Percentiles rank a stretch among this genome's conserved stretches.
Evolutionary conservation across 2,797 vertebrate genomes (phyloP).

Genomic region (Urosaurus nigricauda): DNA sequence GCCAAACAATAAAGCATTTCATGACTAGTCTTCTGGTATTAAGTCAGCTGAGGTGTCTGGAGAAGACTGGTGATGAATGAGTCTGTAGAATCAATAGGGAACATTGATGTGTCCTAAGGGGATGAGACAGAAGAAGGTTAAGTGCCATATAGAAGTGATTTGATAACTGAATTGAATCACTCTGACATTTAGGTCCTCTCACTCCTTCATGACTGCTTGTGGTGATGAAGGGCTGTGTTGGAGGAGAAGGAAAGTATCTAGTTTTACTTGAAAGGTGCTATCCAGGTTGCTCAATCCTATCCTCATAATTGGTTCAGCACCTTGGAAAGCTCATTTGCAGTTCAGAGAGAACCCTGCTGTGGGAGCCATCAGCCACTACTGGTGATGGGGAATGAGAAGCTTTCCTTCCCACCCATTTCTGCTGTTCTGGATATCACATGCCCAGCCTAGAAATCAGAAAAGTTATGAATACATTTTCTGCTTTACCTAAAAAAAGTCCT

Average conservation of each 20-base stretch:
- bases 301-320: too few species aligned
- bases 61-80: constrained; percentile 70
- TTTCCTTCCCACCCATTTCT: background rate
- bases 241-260: too few species aligned
- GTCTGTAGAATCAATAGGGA: constrained; percentile 70
- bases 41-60: constrained; percentile 73
- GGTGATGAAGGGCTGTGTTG: background rate
- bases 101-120: constrained; percentile 70
- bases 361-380: too few species aligned
- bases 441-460: background rate
- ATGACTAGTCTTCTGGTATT: constrained; percentile 67
- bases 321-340: too few species aligned
- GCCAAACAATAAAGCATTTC: constrained; percentile 72
- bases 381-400: constrained; percentile 24
- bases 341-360: too few species aligned
- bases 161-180: constrained; percentile 64
- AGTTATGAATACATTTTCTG: background rate
- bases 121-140: constrained; percentile 48
- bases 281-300: too few species aligned
- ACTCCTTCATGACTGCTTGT: constrained; percentile 46
- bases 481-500: background rate
- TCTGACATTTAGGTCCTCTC: constrained; percentile 64
- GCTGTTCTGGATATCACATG: constrained; percentile 15
- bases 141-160: constrained; percentile 71
- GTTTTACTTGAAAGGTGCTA: too few species aligned